Conservation (phyloP, 2,888 invertebrate genomes). For the Saturnia japonica region DNA sequence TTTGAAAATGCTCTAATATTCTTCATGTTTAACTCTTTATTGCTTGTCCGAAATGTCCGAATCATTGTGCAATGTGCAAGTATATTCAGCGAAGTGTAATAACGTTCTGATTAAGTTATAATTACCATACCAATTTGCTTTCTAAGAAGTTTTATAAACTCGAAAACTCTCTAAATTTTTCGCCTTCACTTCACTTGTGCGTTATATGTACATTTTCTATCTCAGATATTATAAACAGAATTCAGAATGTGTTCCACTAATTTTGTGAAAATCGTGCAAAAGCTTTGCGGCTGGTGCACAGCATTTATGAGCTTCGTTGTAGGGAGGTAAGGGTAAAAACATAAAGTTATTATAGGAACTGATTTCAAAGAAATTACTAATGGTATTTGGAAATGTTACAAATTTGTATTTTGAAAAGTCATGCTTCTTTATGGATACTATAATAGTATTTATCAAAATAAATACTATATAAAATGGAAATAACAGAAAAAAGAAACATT, state of each 20-base stretch:
- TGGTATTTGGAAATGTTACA: conserved; percentile 78
- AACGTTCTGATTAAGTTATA: not conserved
- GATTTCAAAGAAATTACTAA: conserved; percentile 75
- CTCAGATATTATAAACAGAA: conserved; percentile 57
- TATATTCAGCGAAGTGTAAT: not conserved
- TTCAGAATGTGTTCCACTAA: conserved; percentile 69
- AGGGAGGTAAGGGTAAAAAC: conserved; percentile 76
- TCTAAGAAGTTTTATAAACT: not conserved
- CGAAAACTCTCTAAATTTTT: not conserved
- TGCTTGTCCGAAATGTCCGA: not conserved
- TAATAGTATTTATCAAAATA: not conserved
- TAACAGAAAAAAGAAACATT: not conserved
- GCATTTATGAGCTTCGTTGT: conserved; percentile 76
- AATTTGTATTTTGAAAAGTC: conserved; percentile 73
- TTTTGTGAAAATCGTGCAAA: conserved; percentile 53
- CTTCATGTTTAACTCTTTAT: not conserved
- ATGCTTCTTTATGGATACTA: conserved; percentile 2
- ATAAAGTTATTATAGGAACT: conserved; percentile 72
- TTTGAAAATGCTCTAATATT: not conserved
- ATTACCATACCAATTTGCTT: not conserved
- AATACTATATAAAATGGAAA: not conserved
- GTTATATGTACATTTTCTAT: conserved; percentile 27
- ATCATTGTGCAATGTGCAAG: not conserved
- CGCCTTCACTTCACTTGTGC: not conserved
- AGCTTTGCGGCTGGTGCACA: conserved; percentile 64